Evolutionary conservation across 2,888 invertebrate species (phyloP), one percentile per base, ranked within the genome.

Genomic region (Xiphydria camelus): DNA sequence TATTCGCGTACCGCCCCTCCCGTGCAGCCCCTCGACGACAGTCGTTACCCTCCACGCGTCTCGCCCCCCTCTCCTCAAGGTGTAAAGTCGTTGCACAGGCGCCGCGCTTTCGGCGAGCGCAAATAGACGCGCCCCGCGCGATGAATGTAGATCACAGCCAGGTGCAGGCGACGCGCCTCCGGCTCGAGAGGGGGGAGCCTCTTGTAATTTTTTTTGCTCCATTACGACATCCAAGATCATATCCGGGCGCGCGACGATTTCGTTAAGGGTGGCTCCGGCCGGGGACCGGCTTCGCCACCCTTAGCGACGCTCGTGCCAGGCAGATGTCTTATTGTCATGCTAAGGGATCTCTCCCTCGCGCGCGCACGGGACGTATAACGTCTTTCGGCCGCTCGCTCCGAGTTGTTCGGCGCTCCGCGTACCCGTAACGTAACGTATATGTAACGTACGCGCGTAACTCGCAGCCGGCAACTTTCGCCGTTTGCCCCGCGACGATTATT

Each of bases 301-400:
- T 42, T 21, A 12, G 37, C 26, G 43, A 40, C 64, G 64, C 68
- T 68, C 68, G 68, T 67, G 68, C 68, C 66, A 59, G 60, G 69
- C 72, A 71, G 72, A 71, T 72, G 71, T 69, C 66, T 65, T 52
- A 70, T 71, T 72, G 71, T 71, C 66, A 72, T 72, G 72, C 61
- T 69, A 71, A 71, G 54, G 64, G 57, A 60, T 56, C 56, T 51
- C 61, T 55, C 59, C 50, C n/a, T n/a, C 53, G 49, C 57, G 57
- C 53, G n/a, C n/a, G n/a, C n/a, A n/a, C n/a, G n/a, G n/a, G 51
- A 57, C 53, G 61, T 46, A 58, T 67, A 64, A 66, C 67, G 66
- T 65, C 64, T 65, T 64, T 64, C 51, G 50, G 26, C 51, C 51
- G 52, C 48, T 49, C 54, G 53, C 47, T 52, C 57, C 50, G 49